Base-by-base conservation (phyloP, 2,888 invertebrate species). In the Cheilosia grossa region DNA sequence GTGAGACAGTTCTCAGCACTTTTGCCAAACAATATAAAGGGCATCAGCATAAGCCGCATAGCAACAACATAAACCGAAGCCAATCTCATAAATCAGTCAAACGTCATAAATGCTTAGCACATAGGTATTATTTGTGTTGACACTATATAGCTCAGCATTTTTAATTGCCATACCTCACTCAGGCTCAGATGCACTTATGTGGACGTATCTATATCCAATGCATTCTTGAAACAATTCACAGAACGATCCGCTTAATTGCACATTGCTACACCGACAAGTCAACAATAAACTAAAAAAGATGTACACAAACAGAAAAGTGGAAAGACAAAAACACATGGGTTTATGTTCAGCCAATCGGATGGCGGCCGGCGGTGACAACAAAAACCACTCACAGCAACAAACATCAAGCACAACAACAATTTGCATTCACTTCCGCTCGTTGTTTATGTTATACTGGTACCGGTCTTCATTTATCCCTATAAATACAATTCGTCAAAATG, bases 221-320 rank as follows among this genome's bases (percentile, higher is more conserved):
- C 54, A 80, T 42, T 53, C 13, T 44, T 51, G 61, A 81, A 81
- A 81, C 56, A 69, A 74, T 81, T 74, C 81, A 81, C 66, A 53
- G 17, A 63, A 37, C 37, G 54, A 74, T 74, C 63, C 51, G 69
- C 69, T 78, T 81, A 81, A 81, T 81, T 81, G 81, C 80, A 80
- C 73, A 64, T 64, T 58, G 63, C 70, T 1, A 44, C 59, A 30
- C 49, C 33, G 5, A 37, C 58, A 58, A 24, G 49, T 13, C 37
- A 59, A 69, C 15, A 27, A 54, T 13, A 5, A 19, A 54, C 13
- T 59, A 33, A 58, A 30, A 30, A 51, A 59, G 19, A 53, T 3
- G 53, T 59, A 27, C 30, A 51, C 47, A 42, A 37, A 17, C 54
- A 64, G 37, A 64, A 56, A 64, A 47, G 37, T 49, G 53, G 10